Conservation (phyloP, 2,888 invertebrate species). For the Notodonta dromedarius region DNA sequence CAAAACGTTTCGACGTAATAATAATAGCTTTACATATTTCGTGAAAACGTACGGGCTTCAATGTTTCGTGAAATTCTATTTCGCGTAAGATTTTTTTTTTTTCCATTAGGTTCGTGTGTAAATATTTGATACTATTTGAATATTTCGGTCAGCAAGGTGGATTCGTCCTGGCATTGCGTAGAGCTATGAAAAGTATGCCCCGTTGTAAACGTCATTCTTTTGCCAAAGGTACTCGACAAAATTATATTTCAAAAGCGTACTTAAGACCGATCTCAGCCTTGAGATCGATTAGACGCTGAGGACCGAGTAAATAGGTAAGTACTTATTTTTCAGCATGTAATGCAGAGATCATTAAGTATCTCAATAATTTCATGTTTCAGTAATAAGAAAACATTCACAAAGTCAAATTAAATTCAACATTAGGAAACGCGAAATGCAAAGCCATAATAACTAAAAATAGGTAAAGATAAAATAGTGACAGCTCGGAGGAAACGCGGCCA, state of each 20-base stretch:
- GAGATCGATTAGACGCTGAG: too few species aligned
- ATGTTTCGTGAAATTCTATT: not conserved
- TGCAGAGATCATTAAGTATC: too few species aligned
- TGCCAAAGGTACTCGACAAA: too few species aligned
- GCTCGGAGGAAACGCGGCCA: constrained; percentile 63
- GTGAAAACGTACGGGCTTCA: not conserved
- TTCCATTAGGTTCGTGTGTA: not conserved
- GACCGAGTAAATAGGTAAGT: too few species aligned
- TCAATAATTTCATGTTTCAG: too few species aligned
- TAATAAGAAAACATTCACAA: constrained; percentile 12
- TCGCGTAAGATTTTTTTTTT: not conserved
- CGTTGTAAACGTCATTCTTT: too few species aligned
- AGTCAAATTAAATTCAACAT: constrained; percentile 54
- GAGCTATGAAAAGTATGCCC: too few species aligned
- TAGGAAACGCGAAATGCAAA: constrained; percentile 52
- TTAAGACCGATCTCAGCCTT: too few species aligned
- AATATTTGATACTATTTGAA: not conserved
- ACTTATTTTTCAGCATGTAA: too few species aligned
- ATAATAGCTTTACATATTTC: not conserved
- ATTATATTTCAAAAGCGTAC: too few species aligned
- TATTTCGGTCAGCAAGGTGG: too few species aligned
- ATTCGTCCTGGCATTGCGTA: too few species aligned
- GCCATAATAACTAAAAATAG: constrained; percentile 63
- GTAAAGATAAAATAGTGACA: constrained; percentile 70
- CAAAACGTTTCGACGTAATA: constrained; percentile 27